A percentile compares a stretch with the other conserved stretches of the same genome.
Conservation (phyloP, 2,797 vertebrate genomes). For the Iguana delicatissima region DNA sequence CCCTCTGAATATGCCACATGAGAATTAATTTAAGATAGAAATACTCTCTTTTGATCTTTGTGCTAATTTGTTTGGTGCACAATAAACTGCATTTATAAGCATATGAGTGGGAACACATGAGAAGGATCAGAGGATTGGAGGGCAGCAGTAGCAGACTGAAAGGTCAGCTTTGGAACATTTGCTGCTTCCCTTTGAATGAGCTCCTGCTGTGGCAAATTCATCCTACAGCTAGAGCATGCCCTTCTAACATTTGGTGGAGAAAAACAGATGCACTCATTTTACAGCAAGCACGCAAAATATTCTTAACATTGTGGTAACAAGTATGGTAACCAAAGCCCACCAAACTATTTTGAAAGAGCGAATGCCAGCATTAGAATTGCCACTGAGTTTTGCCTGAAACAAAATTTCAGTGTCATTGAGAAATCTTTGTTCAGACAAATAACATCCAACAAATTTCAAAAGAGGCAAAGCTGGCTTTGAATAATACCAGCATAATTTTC, state of each 20-base stretch:
- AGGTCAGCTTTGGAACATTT: slow-evolving; percentile 16
- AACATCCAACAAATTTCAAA: background rate
- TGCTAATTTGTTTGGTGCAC: slow-evolving; percentile 24
- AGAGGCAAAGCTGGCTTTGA: background rate
- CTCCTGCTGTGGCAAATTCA: slow-evolving; percentile 6
- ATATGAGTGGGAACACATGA: background rate
- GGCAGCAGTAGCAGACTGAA: slow-evolving; percentile 2
- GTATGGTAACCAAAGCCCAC: background rate
- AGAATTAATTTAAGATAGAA: slow-evolving; percentile 40
- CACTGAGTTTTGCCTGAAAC: background rate
- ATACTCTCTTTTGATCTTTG: slow-evolving; percentile 24
- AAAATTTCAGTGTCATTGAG: background rate
- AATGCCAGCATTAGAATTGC: background rate
- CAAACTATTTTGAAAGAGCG: background rate
- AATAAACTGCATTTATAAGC: slow-evolving; percentile 1
- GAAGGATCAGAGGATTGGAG: slow-evolving; percentile 20
- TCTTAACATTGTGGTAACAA: background rate
- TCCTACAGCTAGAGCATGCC: background rate
- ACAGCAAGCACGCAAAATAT: background rate
- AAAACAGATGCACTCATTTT: slow-evolving; percentile 4
- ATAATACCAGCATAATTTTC: background rate
- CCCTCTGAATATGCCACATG: slow-evolving; percentile 16
- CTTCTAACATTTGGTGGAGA: background rate
- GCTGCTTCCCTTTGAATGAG: slow-evolving; percentile 10
- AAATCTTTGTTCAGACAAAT: background rate